Conservation (phyloP, 1,140 invertebrate genomes). For the Ephestia elutella region DNA sequence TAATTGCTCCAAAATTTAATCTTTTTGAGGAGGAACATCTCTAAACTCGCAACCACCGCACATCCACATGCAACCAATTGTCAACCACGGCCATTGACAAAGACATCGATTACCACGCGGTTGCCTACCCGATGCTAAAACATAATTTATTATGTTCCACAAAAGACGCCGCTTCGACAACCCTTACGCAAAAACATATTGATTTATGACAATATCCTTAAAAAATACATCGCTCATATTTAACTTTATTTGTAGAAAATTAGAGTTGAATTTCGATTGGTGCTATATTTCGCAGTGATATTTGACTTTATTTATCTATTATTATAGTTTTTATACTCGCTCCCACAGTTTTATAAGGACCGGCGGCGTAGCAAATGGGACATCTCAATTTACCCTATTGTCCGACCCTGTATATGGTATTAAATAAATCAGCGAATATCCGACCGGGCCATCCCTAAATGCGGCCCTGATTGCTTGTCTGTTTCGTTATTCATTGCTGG, state of each 20-base stretch:
- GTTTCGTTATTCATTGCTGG: background rate
- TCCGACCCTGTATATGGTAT: background rate
- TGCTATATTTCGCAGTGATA: background rate
- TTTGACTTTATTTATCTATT: background rate
- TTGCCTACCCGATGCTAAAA: constrained; percentile 1
- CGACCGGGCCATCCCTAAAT: background rate
- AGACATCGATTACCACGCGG: background rate
- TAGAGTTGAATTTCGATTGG: background rate
- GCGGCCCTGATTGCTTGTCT: background rate
- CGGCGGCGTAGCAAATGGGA: background rate
- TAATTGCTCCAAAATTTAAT: too few species aligned
- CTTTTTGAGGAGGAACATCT: background rate
- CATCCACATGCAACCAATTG: background rate
- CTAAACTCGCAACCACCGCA: background rate
- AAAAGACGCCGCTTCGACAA: background rate
- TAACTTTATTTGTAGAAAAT: background rate
- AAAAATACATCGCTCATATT: background rate
- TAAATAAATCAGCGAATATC: constrained; percentile 5
- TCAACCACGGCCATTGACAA: background rate
- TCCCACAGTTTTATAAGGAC: background rate
- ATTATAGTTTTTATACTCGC: background rate
- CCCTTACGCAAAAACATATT: constrained; percentile 4
- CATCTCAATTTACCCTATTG: constrained; percentile 4
- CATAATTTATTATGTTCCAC: background rate
- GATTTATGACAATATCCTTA: background rate